Evolutionary conservation across 2,113 vertebrate genomes (phyloP).

Genomic region (Rafetus swinhoei): DNA sequence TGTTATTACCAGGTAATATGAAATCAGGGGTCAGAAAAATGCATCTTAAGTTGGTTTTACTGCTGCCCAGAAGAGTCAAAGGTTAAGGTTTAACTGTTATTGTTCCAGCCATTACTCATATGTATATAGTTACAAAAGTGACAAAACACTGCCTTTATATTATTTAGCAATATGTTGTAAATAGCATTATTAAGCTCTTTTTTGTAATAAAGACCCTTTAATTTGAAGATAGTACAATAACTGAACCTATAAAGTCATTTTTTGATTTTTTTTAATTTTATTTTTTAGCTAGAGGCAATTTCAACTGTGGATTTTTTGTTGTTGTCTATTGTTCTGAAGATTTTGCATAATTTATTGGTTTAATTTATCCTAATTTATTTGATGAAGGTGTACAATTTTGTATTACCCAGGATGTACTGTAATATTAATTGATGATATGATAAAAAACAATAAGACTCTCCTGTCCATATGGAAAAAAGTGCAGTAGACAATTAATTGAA

Average conservation of each 20-base stretch:
- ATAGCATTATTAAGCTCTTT: conserved; percentile 94
- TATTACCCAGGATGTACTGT: conserved; percentile 95
- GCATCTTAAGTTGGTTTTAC: conserved; percentile 70
- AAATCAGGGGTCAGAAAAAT: conserved; percentile 47
- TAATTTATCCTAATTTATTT: conserved; percentile 99
- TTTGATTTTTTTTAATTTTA: conserved; percentile 84
- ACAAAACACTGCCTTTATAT: conserved; percentile 97
- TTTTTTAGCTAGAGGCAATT: conserved; percentile 88
- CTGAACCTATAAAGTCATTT: conserved; percentile 85
- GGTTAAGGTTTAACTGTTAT: conserved; percentile 74
- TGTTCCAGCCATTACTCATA: conserved; percentile 83
- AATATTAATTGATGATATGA: conserved; percentile 92
- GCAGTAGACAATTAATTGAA: conserved; percentile 89
- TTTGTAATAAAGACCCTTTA: conserved; percentile 94
- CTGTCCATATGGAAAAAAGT: conserved; percentile 85
- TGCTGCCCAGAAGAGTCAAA: conserved; percentile 79
- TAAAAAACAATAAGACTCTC: conserved; percentile 82
- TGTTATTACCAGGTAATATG: conserved; percentile 53
- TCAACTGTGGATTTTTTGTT: conserved; percentile 88
- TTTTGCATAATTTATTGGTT: conserved; percentile 99
- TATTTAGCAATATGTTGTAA: conserved; percentile 99
- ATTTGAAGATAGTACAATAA: conserved; percentile 90
- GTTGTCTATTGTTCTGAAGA: conserved; percentile 95
- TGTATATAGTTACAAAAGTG: conserved; percentile 91
- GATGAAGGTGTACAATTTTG: conserved; percentile 95